phyloP scores from a whole-genome alignment of 2,113 vertebrate species.

The Gavialis gangeticus region DNA sequence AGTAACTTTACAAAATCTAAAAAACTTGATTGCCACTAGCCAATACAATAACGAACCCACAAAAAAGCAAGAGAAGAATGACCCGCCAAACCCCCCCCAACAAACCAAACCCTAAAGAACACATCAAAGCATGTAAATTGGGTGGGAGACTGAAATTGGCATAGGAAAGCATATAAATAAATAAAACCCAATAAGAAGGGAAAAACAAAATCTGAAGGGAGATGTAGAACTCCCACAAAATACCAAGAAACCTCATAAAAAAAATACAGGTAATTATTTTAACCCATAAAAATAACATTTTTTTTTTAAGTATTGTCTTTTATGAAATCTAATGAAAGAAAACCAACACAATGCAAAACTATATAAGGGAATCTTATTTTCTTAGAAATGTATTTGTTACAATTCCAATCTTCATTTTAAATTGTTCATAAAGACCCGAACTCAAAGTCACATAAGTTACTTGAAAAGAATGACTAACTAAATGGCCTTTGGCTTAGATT shows the following conservation, averaged over 20 bases:
- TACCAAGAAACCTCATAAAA: background rate
- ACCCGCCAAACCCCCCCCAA: too few relatives aligned
- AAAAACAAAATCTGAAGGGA: background rate
- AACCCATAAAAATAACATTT: background rate
- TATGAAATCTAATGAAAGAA: background rate
- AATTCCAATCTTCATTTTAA: background rate
- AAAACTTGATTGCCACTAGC: background rate
- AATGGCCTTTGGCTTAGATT: background rate
- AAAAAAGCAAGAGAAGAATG: background rate
- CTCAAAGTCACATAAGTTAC: background rate
- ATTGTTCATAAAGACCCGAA: background rate
- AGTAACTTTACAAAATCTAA: background rate
- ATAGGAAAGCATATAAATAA: background rate
- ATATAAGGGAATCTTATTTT: background rate
- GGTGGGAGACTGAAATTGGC: background rate
- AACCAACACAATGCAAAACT: background rate
- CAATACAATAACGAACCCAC: background rate
- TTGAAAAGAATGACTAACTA: background rate
- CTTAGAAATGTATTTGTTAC: background rate
- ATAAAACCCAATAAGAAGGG: background rate
- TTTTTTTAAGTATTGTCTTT: background rate
- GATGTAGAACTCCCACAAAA: too few relatives aligned
- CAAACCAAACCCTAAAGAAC: too few relatives aligned
- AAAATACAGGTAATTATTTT: background rate
- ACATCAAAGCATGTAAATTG: too few relatives aligned